These are phyloP conservation scores for Crotalus horridus DNA, from an alignment of 2,113 vertebrate species.

Conservation along the genomic window DNA sequence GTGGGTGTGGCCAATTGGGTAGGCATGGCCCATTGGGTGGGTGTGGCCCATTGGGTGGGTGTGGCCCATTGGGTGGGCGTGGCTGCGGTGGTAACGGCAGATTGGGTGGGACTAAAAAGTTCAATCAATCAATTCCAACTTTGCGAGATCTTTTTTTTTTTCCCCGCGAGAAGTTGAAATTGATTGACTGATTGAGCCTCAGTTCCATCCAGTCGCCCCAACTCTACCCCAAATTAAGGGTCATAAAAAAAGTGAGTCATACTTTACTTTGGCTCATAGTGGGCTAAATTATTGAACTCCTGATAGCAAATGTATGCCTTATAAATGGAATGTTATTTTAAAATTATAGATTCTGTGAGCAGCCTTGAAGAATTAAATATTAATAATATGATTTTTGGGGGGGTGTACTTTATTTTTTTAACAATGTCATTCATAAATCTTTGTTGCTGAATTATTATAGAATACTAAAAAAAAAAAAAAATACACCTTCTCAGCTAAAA, in stretches of 20 bases:
- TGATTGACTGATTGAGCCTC: too few species aligned
- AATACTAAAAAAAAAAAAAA: neutral
- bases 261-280: neutral
- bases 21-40: too few species aligned
- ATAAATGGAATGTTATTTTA: neutral
- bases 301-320: neutral
- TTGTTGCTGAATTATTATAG: neutral
- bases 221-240: too few species aligned
- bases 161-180: too few species aligned
- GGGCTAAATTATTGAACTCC: neutral
- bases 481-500: neutral
- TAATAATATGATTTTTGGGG: neutral
- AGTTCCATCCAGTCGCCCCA: too few species aligned
- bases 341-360: neutral
- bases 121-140: too few species aligned
- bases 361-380: neutral
- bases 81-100: too few species aligned
- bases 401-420: neutral
- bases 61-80: too few species aligned
- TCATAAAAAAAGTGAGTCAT: neutral
- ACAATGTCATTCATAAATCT: neutral
- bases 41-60: too few species aligned
- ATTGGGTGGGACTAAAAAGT: too few species aligned
- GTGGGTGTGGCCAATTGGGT: too few species aligned
- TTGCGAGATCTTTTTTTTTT: too few species aligned